Conservation (phyloP, 2,888 invertebrate species). For the Unio delphinus region DNA sequence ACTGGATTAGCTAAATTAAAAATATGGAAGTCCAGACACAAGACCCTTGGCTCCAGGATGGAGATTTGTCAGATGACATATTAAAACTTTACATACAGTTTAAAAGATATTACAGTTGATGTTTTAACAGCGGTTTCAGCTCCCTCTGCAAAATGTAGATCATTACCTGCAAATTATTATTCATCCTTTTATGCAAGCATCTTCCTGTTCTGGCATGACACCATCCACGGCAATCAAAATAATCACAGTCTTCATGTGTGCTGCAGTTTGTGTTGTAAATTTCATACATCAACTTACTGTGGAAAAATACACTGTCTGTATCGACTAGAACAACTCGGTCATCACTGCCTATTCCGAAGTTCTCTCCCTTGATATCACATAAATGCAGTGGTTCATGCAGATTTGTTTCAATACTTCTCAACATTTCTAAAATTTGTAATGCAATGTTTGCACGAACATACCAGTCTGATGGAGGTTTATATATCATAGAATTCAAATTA, state of each 20-base stretch:
- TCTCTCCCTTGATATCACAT: conserved; percentile 79
- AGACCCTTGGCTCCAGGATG: too few relatives aligned
- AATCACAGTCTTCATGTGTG: conserved; percentile 78
- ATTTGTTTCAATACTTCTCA: conserved; percentile 76
- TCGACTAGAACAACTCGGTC: conserved; percentile 75
- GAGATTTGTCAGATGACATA: too few relatives aligned
- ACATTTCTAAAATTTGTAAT: conserved; percentile 76
- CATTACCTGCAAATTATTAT: conserved; percentile 79
- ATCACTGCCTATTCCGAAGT: conserved; percentile 76
- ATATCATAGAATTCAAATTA: conserved; percentile 26
- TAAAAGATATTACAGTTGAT: neutral
- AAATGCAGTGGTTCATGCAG: conserved; percentile 78
- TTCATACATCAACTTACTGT: conserved; percentile 63
- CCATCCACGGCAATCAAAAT: conserved; percentile 78
- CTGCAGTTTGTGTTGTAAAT: conserved; percentile 70
- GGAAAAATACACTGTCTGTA: conserved; percentile 77
- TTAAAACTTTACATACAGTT: too few relatives aligned
- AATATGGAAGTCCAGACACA: too few relatives aligned
- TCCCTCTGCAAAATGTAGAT: neutral
- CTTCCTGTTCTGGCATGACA: conserved; percentile 75
- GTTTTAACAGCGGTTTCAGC: neutral
- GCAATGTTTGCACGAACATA: conserved; percentile 39
- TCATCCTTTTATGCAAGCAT: conserved; percentile 76
- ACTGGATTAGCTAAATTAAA: too few relatives aligned
- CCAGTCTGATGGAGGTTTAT: conserved; percentile 46